phyloP scores from a whole-genome alignment of 2,113 vertebrate genomes.

The Helogale parvula region DNA sequence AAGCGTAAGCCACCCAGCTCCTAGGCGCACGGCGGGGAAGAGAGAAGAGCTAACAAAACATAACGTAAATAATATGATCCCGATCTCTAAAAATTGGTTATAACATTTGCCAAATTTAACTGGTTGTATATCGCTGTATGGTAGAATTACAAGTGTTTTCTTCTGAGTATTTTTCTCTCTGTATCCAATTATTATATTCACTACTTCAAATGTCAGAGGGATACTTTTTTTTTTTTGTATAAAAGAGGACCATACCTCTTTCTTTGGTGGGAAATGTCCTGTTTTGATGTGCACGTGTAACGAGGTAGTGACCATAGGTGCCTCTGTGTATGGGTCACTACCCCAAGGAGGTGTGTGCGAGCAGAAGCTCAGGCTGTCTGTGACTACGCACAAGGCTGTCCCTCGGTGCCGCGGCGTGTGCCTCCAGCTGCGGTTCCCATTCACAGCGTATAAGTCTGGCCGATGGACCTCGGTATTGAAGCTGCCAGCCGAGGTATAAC shows the following conservation, averaged over 20 bases:
- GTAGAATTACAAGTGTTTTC: background rate
- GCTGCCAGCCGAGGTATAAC: background rate
- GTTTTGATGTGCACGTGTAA: fast-evolving
- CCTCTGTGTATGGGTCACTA: fast-evolving
- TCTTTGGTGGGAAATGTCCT: background rate
- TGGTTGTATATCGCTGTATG: background rate
- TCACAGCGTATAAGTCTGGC: background rate
- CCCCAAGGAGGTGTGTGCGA: background rate
- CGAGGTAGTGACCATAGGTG: background rate
- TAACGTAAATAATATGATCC: background rate
- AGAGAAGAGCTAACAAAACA: background rate
- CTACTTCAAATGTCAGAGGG: background rate
- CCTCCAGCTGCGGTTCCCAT: background rate
- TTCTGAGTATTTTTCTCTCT: background rate
- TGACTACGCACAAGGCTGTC: background rate
- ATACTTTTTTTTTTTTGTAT: no score
- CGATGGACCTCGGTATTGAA: background rate
- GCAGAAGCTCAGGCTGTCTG: background rate
- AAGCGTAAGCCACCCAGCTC: background rate
- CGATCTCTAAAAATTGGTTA: background rate
- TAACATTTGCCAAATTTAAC: background rate
- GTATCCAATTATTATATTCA: background rate
- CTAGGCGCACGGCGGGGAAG: background rate
- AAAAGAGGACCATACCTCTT: background rate
- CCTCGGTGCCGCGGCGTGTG: background rate